Percentiles rank a stretch among this genome's conserved stretches.
phyloP scores from a whole-genome alignment of 2,888 invertebrate species.

The Dysmachus trigonus region DNA sequence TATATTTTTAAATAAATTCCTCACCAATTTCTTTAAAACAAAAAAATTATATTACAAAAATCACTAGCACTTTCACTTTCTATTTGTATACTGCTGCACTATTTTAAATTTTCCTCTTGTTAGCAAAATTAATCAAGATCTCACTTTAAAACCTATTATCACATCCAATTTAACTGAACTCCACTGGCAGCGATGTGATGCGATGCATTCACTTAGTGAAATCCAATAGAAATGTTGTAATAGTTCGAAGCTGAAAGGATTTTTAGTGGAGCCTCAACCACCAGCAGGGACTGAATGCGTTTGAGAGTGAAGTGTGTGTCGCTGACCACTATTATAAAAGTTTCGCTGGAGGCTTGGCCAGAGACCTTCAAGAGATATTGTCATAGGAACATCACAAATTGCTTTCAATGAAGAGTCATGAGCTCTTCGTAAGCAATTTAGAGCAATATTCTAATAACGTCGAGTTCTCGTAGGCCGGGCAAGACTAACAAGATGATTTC shows the following conservation, averaged over 20 bases:
- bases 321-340: neutral
- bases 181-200: neutral
- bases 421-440: conserved; percentile 36
- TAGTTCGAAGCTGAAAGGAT: neutral
- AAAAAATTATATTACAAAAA: neutral
- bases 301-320: neutral
- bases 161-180: neutral
- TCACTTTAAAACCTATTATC: neutral
- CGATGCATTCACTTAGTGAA: neutral
- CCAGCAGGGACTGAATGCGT: conserved; percentile 7
- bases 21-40: neutral
- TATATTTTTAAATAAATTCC: neutral
- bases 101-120: neutral
- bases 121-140: neutral
- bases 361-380: conserved; percentile 30
- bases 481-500: neutral
- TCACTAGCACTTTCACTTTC: neutral
- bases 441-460: conserved; percentile 22
- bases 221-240: neutral
- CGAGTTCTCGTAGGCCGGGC: neutral
- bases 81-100: neutral
- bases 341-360: conserved; percentile 23
- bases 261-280: conserved; percentile 11
- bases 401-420: conserved; percentile 36
- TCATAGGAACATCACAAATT: conserved; percentile 35